Conservation (phyloP, 2,797 vertebrate genomes). For the Sebastes glaucus region DNA sequence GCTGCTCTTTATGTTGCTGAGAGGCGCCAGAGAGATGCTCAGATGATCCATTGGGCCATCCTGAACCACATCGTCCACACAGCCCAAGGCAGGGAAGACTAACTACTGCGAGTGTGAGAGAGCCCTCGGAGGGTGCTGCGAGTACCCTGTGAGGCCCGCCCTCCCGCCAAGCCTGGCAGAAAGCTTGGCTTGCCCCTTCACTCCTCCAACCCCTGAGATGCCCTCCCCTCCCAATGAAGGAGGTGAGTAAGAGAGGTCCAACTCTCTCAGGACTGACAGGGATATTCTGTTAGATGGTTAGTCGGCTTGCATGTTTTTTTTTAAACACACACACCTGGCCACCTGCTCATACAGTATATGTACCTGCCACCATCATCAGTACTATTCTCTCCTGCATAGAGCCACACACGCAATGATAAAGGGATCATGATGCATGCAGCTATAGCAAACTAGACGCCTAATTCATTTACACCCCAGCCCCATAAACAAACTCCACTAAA, state of each 20-base stretch:
- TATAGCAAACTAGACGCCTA: constrained; percentile 20
- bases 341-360: background rate
- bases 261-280: constrained; percentile 5
- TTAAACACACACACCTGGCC: background rate
- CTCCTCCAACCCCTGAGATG: constrained; percentile 84
- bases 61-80: constrained; percentile 55
- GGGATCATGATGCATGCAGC: constrained; percentile 36
- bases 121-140: constrained; percentile 58
- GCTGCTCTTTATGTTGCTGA: constrained; percentile 62
- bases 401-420: constrained; percentile 19
- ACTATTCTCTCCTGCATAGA: background rate
- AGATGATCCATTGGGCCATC: constrained; percentile 74
- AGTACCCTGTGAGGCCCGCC: constrained; percentile 59
- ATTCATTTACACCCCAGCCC: constrained; percentile 47
- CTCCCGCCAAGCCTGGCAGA: constrained; percentile 71
- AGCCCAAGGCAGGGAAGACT: constrained; percentile 64
- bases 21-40: constrained; percentile 62
- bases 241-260: constrained; percentile 83
- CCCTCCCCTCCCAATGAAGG: constrained; percentile 94
- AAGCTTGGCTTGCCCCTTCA: constrained; percentile 69
- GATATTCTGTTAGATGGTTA: constrained; percentile 12
- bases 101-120: constrained; percentile 59
- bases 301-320: background rate
- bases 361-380: background rate
- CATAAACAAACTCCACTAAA: constrained; percentile 53